phyloP scores from a whole-genome alignment of 2,888 invertebrate genomes.

The Horisme vitalbata region DNA sequence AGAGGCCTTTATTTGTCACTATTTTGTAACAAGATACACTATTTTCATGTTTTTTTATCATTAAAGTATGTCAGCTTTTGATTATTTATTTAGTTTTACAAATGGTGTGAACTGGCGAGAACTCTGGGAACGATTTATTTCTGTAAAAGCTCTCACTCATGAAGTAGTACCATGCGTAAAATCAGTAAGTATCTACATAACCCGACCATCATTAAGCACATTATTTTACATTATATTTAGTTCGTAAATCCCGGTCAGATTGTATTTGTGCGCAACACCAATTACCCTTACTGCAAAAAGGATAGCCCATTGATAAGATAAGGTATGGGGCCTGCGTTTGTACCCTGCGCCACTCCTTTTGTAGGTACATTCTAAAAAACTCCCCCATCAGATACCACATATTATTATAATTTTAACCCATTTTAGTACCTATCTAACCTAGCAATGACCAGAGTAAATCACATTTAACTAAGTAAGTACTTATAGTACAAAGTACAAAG shows the following conservation, averaged over 20 bases:
- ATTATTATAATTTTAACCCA: too few relatives aligned
- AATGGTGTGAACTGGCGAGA: constrained; percentile 34
- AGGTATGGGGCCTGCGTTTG: background rate
- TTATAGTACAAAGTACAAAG: too few relatives aligned
- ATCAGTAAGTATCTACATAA: constrained; percentile 55
- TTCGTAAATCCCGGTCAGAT: too few relatives aligned
- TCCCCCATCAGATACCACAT: too few relatives aligned
- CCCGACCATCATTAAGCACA: too few relatives aligned
- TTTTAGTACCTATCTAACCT: too few relatives aligned
- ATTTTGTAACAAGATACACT: constrained; percentile 43
- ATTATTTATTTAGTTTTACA: constrained; percentile 53
- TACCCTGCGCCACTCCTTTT: background rate
- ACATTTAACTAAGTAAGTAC: too few relatives aligned
- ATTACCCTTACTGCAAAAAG: too few relatives aligned
- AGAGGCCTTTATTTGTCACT: constrained; percentile 49
- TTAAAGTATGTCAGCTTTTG: constrained; percentile 66
- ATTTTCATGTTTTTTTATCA: constrained; percentile 62
- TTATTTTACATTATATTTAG: too few relatives aligned
- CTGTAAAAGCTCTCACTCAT: constrained; percentile 52
- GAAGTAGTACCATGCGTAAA: constrained; percentile 57
- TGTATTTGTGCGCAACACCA: too few relatives aligned
- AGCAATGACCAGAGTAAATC: too few relatives aligned
- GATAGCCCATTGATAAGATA: background rate
- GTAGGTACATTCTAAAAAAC: too few relatives aligned
- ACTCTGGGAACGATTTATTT: constrained; percentile 44